These are phyloP conservation scores for Lophius americanus DNA, from an alignment of 2,797 vertebrate species.

Conservation along the genomic window DNA sequence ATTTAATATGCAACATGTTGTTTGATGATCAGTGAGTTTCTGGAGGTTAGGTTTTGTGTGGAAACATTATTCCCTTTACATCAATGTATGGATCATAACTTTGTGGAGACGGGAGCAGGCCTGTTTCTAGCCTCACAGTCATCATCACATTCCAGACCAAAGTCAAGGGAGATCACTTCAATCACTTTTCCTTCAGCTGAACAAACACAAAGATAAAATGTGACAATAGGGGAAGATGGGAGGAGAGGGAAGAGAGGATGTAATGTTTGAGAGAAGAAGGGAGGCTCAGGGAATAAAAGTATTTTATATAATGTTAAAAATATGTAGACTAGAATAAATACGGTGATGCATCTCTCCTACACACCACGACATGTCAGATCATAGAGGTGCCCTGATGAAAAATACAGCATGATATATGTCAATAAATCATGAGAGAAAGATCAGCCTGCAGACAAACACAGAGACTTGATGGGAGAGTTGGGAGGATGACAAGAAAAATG, in stretches of 20 bases:
- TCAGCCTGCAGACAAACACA: not conserved
- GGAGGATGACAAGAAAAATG: too few relatives aligned
- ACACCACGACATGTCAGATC: slow-evolving; percentile 1
- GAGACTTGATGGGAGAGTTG: too few relatives aligned
- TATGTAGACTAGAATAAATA: not conserved
- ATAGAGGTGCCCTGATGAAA: not conserved
- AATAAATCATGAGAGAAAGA: not conserved
- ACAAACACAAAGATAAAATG: not conserved
- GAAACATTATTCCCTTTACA: too few relatives aligned
- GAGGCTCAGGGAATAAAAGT: not conserved
- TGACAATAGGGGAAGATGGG: not conserved
- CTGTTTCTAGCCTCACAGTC: not conserved
- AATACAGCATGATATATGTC: not conserved
- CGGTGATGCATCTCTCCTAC: not conserved
- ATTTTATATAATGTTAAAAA: not conserved
- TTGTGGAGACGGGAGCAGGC: not conserved
- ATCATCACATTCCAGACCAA: not conserved
- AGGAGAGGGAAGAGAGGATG: not conserved
- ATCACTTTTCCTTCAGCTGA: not conserved
- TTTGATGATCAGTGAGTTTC: too few relatives aligned
- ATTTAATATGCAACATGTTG: too few relatives aligned
- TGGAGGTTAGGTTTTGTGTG: too few relatives aligned
- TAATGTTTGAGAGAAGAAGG: not conserved
- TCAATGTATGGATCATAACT: too few relatives aligned
- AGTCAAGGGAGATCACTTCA: rapidly evolving